Evolutionary conservation across 2,113 vertebrate species (phyloP), one percentile per base, ranked within the genome.

Genomic region (Mus spicilegus): DNA sequence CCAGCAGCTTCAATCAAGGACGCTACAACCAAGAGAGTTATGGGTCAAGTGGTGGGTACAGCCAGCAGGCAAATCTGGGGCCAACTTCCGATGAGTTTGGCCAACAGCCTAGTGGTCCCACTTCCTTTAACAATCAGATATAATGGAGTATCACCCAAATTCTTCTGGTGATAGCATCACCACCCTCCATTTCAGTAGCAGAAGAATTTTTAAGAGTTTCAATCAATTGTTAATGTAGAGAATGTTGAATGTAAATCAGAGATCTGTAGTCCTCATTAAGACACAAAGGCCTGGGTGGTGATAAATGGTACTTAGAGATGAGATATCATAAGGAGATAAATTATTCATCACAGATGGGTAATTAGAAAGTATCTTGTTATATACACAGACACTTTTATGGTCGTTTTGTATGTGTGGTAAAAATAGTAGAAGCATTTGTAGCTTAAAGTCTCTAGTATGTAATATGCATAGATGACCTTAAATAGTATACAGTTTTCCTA

Each of bases 111-210:
- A 98, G 98, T 7, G 99, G 99, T 61, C 99, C 99, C 33, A 99
- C 99, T 86, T 99, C 99, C 89, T 99, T 99, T 84, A 93, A 98
- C 97, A 99, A 99, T 98, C 99, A 99, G 87, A 99, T 99, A 98
- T 99, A 99, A 98, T 30, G 69, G 78, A 90, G 67, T 24, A 2
- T 72, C 85, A 24, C 39, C 28, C 88, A 22, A 96, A 90, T 95
- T 98, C 97, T 94, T 93, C 4, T 5, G 51, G 78, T 97, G 95
- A 97, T 81, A 95, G 91, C 93, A 96, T 97, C 95, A 96, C 94
- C 98, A 97, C 97, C 96, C 95, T 97, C 95, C 91, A 67, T 82
- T 93, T 88, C 56, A 73, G 87, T 96, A 91, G 97, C 89, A 49
- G 91, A 97, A 97, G 95, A 95, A 96, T 97, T 94, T 97, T 61